Base-by-base conservation (phyloP, 2,113 vertebrate species). In the Melanocharis versteri region DNA sequence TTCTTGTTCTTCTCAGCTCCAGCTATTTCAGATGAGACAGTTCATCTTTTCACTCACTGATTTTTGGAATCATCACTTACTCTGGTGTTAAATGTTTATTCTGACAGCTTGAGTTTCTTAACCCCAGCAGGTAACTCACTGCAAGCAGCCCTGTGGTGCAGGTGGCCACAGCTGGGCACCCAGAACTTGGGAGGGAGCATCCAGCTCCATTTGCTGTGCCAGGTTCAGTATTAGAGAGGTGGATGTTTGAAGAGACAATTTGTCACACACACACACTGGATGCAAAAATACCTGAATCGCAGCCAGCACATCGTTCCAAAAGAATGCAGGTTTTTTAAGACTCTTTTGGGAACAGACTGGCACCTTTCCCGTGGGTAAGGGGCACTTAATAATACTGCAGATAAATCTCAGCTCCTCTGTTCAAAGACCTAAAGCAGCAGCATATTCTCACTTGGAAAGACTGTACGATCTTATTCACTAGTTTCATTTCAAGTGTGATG, bases 381-480 rank as follows among this genome's bases (percentile, higher is more conserved):
- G 31, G 10, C 12, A 23, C 37, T 65, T 56, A 48, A 31, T 40
- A 62, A 42, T n/a, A 6, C 31, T 69, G 45, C 57, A 61, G 18
- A 28, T 53, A 40, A 47, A 35, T 57, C 40, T 83, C 48, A 90
- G 42, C 22, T 79, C 40, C 85, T 61, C 50, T 53, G 9, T n/a
- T 69, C 65, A 72, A 85, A 83, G 35, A 73, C 27, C 17, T 13
- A 60, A 83, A 77, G 71, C 20, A 88, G 58, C 71, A 66, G 42
- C 26, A 58, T 31, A 31, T 47, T 54, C 15, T 37, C 11, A 4
- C 37, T n/a, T 62, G 39, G 58, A 77, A 89, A 57, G 26, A 23
- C 54, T 2, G 0, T 24, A 39, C 0, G 0, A 30, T 30, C 70
- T 69, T 53, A 39, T 51, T 71, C 11, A 42, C 19, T 50, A 17